These are phyloP conservation scores for Drusus annulatus DNA, from an alignment of 1,140 invertebrate genomes.

Conservation along the genomic window DNA sequence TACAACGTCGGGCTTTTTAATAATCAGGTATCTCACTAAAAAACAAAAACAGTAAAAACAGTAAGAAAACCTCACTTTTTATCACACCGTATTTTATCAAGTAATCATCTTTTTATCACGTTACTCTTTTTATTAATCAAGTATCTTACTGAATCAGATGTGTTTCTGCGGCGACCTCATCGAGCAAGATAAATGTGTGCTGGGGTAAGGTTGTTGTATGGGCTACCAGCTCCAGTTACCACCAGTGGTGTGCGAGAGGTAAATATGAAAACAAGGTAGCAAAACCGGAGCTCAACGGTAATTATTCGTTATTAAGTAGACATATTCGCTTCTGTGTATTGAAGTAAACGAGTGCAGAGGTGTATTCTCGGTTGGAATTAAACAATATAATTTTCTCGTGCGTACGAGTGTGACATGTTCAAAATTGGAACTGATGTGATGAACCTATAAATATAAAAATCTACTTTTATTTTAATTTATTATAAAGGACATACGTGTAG, in stretches of 20 bases:
- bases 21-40: no score
- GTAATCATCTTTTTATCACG: neutral
- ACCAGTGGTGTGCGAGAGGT: neutral
- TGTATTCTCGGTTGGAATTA: neutral
- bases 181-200: neutral
- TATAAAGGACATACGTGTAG: no score
- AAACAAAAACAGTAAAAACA: no score
- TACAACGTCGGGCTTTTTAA: no score
- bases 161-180: neutral
- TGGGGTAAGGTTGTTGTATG: neutral
- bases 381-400: no score
- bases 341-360: conserved; percentile 12
- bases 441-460: no score
- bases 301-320: conserved; percentile 46
- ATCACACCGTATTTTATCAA: no score
- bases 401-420: no score
- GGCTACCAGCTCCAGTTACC: neutral
- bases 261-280: conserved; percentile 32
- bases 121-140: neutral
- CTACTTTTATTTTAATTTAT: no score
- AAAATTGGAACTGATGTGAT: no score
- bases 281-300: conserved; percentile 26
- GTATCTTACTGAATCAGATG: no score
- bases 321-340: conserved; percentile 35
- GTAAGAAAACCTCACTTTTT: no score